Conservation (phyloP, 2,113 vertebrate species). For the Oncorhynchus masou region DNA sequence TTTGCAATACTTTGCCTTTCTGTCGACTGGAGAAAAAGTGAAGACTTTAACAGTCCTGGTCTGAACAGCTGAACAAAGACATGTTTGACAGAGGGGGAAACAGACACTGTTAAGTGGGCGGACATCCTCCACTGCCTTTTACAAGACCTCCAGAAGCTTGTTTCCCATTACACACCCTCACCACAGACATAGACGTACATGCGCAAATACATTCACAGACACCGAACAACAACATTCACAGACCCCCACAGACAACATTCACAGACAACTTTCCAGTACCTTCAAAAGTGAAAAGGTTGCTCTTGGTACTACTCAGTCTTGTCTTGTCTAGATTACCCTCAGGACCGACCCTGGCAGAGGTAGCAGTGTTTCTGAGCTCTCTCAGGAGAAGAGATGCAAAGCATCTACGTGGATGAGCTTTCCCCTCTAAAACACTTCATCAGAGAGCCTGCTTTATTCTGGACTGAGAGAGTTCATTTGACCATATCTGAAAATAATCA, state of each 20-base stretch:
- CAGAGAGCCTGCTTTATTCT: background rate
- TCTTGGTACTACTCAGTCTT: too few relatives aligned
- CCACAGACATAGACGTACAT: slow-evolving; percentile 22
- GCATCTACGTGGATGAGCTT: background rate
- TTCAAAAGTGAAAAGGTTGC: background rate
- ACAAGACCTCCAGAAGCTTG: slow-evolving; percentile 11
- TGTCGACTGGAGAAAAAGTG: slow-evolving; percentile 18
- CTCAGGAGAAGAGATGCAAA: background rate
- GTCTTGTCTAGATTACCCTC: too few relatives aligned
- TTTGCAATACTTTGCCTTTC: background rate
- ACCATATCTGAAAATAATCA: slow-evolving; percentile 45
- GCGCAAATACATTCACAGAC: background rate
- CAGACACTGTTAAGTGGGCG: slow-evolving; percentile 31
- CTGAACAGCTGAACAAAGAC: slow-evolving; percentile 27
- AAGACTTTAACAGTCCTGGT: background rate
- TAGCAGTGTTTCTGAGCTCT: background rate
- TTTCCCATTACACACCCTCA: background rate
- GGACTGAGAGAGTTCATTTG: slow-evolving; percentile 12
- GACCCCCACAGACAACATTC: background rate
- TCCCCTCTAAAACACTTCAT: background rate
- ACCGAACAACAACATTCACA: slow-evolving; percentile 11
- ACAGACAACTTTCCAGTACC: background rate
- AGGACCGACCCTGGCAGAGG: too few relatives aligned
- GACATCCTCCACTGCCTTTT: slow-evolving; percentile 34
- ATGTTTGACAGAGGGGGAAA: slow-evolving; percentile 36